A percentile compares a stretch with the other conserved stretches of the same genome.
Conservation (phyloP, 2,888 invertebrate genomes). For the Chloroclysta siterata region DNA sequence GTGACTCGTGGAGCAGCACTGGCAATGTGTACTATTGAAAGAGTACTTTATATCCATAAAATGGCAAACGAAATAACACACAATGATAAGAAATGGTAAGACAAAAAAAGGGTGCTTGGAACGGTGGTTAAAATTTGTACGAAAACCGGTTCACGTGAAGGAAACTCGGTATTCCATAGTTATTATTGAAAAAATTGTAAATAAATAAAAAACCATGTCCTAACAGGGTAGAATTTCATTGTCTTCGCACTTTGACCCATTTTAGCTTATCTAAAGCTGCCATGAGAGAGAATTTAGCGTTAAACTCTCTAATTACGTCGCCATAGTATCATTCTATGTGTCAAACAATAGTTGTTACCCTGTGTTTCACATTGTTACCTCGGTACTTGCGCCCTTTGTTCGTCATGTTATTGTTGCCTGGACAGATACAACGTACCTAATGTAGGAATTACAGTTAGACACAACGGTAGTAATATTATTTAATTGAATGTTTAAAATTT, state of each 20-base stretch:
- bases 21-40: not conserved
- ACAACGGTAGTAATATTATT: slow-evolving; percentile 7
- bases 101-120: too few species aligned
- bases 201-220: too few species aligned
- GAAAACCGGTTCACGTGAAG: too few species aligned
- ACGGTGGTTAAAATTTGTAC: too few species aligned
- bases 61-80: too few species aligned
- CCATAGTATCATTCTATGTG: slow-evolving; percentile 3
- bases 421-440: slow-evolving; percentile 27
- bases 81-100: too few species aligned
- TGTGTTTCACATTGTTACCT: slow-evolving; percentile 61
- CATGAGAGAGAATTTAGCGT: not conserved
- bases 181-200: too few species aligned
- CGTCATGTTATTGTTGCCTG: slow-evolving; percentile 49
- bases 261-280: too few species aligned
- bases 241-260: too few species aligned
- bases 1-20: slow-evolving; percentile 39
- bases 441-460: slow-evolving; percentile 36
- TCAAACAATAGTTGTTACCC: slow-evolving; percentile 47
- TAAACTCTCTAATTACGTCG: not conserved
- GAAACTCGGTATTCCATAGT: too few species aligned
- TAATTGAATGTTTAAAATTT: slow-evolving; percentile 1
- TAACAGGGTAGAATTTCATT: too few species aligned
- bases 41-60: not conserved
- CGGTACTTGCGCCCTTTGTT: slow-evolving; percentile 65